A percentile compares a stretch with the other conserved stretches of the same genome.
Conservation (phyloP, 2,113 vertebrate genomes). For the Pterocles gutturalis region DNA sequence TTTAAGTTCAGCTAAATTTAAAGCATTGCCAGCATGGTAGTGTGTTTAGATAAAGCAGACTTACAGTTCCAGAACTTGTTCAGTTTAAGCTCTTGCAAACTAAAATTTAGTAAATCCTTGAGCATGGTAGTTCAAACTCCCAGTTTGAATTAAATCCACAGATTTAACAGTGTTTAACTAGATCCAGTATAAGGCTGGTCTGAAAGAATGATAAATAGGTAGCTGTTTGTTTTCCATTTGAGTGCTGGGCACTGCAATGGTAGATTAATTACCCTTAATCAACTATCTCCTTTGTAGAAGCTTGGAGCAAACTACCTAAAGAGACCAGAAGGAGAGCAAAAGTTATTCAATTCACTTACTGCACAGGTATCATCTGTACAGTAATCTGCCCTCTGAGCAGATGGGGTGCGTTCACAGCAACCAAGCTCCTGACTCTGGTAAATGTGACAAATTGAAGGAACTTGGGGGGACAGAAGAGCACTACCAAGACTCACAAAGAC, state of each 20-base stretch:
- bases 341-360: neutral
- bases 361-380: conserved; percentile 12
- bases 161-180: neutral
- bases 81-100: neutral
- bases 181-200: neutral
- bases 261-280: conserved; percentile 65
- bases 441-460: neutral
- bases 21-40: neutral
- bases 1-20: neutral
- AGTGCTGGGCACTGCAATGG: neutral
- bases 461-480: neutral
- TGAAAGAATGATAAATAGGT: conserved; percentile 43
- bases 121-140: neutral
- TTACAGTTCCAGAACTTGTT: neutral
- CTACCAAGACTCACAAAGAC: neutral
- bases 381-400: neutral
- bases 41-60: neutral
- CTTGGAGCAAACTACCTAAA: conserved; percentile 43
- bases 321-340: neutral
- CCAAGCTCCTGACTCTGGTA: neutral
- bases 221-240: neutral
- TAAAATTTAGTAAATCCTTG: neutral
- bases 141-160: neutral
- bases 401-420: neutral
- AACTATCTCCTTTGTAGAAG: conserved; percentile 23